Conservation (phyloP, 2,888 invertebrate genomes). For the Drosophila emarginata region DNA sequence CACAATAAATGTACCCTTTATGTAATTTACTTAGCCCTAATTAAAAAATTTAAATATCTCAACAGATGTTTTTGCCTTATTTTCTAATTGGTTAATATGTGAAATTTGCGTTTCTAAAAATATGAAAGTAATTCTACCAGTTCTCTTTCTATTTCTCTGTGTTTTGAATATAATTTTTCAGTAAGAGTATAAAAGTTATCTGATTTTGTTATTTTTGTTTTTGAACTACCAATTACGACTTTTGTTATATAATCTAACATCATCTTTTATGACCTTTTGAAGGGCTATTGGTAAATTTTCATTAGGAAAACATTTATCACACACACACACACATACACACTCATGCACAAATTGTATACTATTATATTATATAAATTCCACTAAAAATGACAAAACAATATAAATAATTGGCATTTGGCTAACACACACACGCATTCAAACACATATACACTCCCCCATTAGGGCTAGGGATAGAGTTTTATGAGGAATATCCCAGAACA, state of each 20-base stretch:
- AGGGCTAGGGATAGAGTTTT: constrained; percentile 34
- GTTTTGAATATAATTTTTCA: background rate
- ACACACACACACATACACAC: background rate
- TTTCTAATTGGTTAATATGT: too few relatives aligned
- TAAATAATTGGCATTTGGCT: constrained; percentile 52
- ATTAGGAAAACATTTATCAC: constrained; percentile 1
- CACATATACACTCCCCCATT: constrained; percentile 18
- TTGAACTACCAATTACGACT: background rate
- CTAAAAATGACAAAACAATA: constrained; percentile 55
- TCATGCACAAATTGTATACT: background rate
- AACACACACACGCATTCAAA: background rate
- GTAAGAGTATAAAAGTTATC: background rate
- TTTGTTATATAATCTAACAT: background rate
- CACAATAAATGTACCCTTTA: too few relatives aligned
- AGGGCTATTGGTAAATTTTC: background rate
- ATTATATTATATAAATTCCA: constrained; percentile 29
- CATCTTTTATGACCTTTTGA: background rate
- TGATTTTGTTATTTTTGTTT: background rate
- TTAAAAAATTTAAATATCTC: too few relatives aligned
- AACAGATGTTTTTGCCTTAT: too few relatives aligned
- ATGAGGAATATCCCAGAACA: constrained; percentile 4
- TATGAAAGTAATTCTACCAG: too few relatives aligned
- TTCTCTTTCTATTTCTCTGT: too few relatives aligned
- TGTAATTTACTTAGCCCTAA: too few relatives aligned
- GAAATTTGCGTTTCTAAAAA: too few relatives aligned